Conservation (phyloP, 2,113 vertebrate genomes). For the Piliocolobus tephrosceles region DNA sequence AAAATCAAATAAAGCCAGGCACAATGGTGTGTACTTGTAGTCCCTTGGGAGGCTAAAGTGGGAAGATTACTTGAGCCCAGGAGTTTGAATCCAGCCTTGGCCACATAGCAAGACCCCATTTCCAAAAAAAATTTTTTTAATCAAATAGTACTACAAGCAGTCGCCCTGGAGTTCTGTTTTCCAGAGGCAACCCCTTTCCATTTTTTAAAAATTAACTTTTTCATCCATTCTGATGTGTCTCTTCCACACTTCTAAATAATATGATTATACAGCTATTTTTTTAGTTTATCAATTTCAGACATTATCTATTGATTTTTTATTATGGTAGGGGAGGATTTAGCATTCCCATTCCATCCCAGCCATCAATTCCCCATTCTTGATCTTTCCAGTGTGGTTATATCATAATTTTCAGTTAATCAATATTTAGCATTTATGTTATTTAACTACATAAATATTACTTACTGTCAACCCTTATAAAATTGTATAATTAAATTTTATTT, state of each 20-base stretch:
- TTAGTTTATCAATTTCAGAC: not conserved
- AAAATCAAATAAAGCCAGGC: not conserved
- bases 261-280: not conserved
- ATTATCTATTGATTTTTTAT: slow-evolving; percentile 23
- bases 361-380: not conserved
- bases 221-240: not conserved
- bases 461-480: not conserved
- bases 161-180: not conserved
- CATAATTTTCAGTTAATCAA: slow-evolving; percentile 38
- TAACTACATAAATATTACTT: slow-evolving; percentile 33
- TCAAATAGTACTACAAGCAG: not conserved
- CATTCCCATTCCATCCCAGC: not conserved
- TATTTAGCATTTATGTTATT: not conserved
- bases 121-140: not conserved
- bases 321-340: not conserved
- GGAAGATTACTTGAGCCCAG: not conserved
- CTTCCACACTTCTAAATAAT: slow-evolving; percentile 4
- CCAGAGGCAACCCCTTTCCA: not conserved
- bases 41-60: not conserved
- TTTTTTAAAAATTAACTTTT: not conserved
- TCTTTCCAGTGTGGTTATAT: slow-evolving; percentile 7
- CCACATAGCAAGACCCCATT: not conserved
- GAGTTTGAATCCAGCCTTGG: not conserved
- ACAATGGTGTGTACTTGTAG: too few relatives aligned
- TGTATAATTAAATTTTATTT: slow-evolving; percentile 18